A percentile compares a stretch with the other conserved stretches of the same genome.
These are phyloP conservation scores for Magallana nippona DNA, from an alignment of 2,888 invertebrate species.

Conservation along the genomic window DNA sequence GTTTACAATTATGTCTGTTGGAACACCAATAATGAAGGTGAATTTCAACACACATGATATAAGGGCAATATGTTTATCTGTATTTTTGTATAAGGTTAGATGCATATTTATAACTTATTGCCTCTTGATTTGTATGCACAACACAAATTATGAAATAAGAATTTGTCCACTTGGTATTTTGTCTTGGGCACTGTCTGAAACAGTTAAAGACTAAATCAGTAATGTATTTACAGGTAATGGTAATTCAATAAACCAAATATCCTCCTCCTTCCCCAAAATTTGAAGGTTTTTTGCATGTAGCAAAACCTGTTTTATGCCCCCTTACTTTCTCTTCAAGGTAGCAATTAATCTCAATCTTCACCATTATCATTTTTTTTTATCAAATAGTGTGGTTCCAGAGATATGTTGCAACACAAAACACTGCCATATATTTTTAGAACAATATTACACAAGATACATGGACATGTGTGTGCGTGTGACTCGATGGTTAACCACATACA, in stretches of 20 bases:
- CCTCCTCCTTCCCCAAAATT: too few relatives aligned
- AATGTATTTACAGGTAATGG: not conserved
- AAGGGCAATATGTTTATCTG: not conserved
- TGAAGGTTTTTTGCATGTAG: too few relatives aligned
- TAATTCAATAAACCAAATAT: not conserved
- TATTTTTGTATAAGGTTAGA: too few relatives aligned
- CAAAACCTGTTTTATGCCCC: not conserved
- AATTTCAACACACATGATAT: not conserved
- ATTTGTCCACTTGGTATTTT: not conserved
- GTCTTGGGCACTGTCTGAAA: not conserved
- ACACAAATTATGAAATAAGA: not conserved
- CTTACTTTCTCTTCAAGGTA: conserved; percentile 19
- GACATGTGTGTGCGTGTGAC: conserved; percentile 1
- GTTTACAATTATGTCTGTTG: not conserved
- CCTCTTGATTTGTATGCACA: too few relatives aligned
- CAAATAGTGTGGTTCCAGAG: conserved; percentile 15
- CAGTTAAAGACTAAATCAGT: not conserved
- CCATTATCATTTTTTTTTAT: conserved; percentile 29
- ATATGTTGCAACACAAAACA: conserved; percentile 2
- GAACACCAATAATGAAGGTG: not conserved
- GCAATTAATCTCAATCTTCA: conserved; percentile 24
- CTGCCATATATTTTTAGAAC: conserved; percentile 24
- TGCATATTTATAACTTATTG: too few relatives aligned
- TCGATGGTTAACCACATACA: conserved; percentile 23
- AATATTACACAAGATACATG: conserved; percentile 29